Conservation (phyloP, 2,888 invertebrate genomes). For the Yponomeuta sedellus region DNA sequence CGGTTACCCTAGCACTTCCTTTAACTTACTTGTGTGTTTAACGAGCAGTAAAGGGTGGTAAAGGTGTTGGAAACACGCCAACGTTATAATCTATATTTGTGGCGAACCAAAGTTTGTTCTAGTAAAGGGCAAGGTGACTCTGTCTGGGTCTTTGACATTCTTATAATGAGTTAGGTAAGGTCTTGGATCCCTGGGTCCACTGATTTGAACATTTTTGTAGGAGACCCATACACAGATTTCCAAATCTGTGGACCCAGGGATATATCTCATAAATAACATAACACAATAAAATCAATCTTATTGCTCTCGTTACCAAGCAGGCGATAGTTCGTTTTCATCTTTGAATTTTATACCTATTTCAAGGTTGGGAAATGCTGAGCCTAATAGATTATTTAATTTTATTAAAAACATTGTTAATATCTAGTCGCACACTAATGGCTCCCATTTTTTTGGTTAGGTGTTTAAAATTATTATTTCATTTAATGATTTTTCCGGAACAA, state of each 20-base stretch:
- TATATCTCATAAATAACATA: no score
- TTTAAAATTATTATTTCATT: not conserved
- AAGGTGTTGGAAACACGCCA: not conserved
- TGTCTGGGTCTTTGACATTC: not conserved
- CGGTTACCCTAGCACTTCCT: no score
- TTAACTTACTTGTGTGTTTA: not conserved
- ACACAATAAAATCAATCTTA: no score
- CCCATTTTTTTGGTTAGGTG: not conserved
- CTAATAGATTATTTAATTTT: not conserved
- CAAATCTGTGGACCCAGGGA: no score
- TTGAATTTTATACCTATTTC: not conserved
- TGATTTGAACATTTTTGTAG: no score
- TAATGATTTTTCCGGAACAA: not conserved
- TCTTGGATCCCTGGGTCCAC: not conserved
- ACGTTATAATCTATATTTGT: not conserved
- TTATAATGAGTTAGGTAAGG: not conserved
- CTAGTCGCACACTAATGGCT: not conserved
- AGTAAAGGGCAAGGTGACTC: constrained; percentile 11
- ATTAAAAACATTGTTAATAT: not conserved
- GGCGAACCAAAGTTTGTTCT: not conserved
- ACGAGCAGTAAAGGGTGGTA: not conserved
- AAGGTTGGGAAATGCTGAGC: not conserved
- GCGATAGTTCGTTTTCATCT: not conserved
- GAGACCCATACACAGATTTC: no score
- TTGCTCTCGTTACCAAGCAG: no score